phyloP scores from a whole-genome alignment of 2,113 vertebrate species.

The Reinhardtius hippoglossoides region DNA sequence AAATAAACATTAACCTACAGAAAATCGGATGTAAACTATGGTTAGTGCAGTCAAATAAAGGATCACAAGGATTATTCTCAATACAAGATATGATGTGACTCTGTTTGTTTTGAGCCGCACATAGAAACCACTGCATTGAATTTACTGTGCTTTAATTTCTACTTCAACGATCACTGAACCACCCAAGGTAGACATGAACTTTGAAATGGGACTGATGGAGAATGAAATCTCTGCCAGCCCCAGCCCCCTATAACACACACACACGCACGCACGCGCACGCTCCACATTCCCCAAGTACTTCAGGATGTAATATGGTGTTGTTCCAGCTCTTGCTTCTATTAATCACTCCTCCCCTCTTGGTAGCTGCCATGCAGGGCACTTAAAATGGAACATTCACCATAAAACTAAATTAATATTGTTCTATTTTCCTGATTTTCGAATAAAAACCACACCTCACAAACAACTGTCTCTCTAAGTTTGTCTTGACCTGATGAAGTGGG shows the following conservation, averaged over 20 bases:
- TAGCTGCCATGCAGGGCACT: constrained; percentile 30
- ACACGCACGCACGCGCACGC: background rate
- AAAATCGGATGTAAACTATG: background rate
- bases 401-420: constrained; percentile 5
- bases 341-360: constrained; percentile 44
- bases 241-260: background rate
- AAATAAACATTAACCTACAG: background rate
- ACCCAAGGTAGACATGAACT: constrained; percentile 17
- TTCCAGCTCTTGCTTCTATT: constrained; percentile 54
- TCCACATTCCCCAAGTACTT: constrained; percentile 11
- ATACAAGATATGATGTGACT: background rate
- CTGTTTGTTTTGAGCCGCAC: background rate
- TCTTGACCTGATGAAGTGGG: background rate
- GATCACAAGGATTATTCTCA: background rate
- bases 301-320: constrained; percentile 54
- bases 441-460: no score
- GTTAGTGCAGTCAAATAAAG: background rate
- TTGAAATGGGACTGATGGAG: constrained; percentile 46
- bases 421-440: background rate
- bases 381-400: constrained; percentile 35
- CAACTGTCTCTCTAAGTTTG: background rate
- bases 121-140: constrained; percentile 3
- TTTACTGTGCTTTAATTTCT: constrained; percentile 22
- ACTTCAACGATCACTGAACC: constrained; percentile 26
- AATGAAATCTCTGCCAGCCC: constrained; percentile 39